These are phyloP conservation scores for Artibeus jamaicensis DNA, from an alignment of 2,797 vertebrate species.

Conservation along the genomic window DNA sequence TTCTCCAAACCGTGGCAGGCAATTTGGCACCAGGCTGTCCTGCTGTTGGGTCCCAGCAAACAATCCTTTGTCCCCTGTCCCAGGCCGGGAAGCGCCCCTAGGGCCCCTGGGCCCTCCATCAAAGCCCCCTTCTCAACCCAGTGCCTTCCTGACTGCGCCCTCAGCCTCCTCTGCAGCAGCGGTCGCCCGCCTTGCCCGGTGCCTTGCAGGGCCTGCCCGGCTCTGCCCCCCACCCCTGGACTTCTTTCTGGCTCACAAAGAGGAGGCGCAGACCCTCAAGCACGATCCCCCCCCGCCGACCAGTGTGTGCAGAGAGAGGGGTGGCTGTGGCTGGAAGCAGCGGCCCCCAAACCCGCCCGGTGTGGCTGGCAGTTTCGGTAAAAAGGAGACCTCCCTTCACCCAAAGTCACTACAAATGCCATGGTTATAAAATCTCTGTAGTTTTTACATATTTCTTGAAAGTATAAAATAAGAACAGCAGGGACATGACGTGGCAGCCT, in stretches of 20 bases:
- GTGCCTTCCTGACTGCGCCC: background rate
- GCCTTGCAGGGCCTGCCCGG: too few relatives aligned
- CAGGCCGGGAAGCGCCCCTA: conserved; percentile 22
- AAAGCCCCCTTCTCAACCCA: conserved; percentile 14
- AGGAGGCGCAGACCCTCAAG: background rate
- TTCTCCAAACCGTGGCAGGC: conserved; percentile 50
- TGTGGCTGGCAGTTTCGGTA: fast-evolving
- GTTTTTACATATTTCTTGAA: background rate
- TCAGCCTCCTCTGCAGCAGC: background rate
- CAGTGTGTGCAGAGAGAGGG: fast-evolving
- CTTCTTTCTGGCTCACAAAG: background rate
- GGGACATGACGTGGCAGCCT: fast-evolving
- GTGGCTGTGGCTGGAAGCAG: fast-evolving
- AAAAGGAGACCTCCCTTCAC: fast-evolving
- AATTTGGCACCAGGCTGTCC: conserved; percentile 66
- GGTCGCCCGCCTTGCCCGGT: background rate
- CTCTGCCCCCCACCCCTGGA: background rate
- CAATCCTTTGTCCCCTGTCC: conserved; percentile 64
- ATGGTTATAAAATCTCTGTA: fast-evolving
- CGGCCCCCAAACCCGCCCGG: fast-evolving
- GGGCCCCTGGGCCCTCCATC: conserved; percentile 31
- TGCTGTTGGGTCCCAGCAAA: conserved; percentile 42
- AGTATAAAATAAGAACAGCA: fast-evolving
- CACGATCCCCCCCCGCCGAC: fast-evolving
- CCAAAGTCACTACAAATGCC: background rate